Base-by-base conservation (phyloP, 2,888 invertebrate species). In the Gymnocheta viridis region DNA sequence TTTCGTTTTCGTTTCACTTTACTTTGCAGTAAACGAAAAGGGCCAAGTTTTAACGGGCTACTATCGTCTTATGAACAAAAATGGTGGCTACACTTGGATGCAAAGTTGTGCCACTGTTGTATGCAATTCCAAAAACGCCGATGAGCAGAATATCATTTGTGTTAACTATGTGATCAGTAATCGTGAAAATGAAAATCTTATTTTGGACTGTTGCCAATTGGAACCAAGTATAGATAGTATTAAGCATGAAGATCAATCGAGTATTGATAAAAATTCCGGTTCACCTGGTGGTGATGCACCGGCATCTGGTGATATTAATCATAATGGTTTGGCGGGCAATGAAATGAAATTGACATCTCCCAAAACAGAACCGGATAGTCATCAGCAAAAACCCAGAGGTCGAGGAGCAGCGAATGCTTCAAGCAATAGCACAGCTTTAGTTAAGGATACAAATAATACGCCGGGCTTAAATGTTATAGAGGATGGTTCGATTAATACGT, bases 81-180 rank as follows among this genome's bases (percentile, higher is more conserved):
- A 95, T 87, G 98, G 98, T 6, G 99, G 99, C 41, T 99, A 96
- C 93, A 97, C 98, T 72, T 99, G 98, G 98, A 93, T 99, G 89
- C 98, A 98, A 92, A 98, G 98, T 0, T 99, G 98, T 92, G 98
- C 98, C 82, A 99, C 98, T 0, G 97, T 98, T 54, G 97, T 99
- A 78, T 98, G 98, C 93, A 98, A 96, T 90, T 96, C 97, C 70
- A 99, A 98, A 93, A 98, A 98, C 90, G 96, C 97, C 6, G 98
- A 99, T 86, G 98, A 99, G 91, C 98, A 98, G 92, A 98, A 98
- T 90, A 98, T 99, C 88, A 98, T 99, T 87, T 98, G 98, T 91
- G 98, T 99, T 89, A 98, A 98, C 93, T 98, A 98, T 92, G 97
- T 99, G 86, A 96, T 99, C 17, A 91, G 92, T 82, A 91, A 89